Evolutionary conservation across 2,113 vertebrate species (phyloP).

Genomic region (Corythornis cristatus): DNA sequence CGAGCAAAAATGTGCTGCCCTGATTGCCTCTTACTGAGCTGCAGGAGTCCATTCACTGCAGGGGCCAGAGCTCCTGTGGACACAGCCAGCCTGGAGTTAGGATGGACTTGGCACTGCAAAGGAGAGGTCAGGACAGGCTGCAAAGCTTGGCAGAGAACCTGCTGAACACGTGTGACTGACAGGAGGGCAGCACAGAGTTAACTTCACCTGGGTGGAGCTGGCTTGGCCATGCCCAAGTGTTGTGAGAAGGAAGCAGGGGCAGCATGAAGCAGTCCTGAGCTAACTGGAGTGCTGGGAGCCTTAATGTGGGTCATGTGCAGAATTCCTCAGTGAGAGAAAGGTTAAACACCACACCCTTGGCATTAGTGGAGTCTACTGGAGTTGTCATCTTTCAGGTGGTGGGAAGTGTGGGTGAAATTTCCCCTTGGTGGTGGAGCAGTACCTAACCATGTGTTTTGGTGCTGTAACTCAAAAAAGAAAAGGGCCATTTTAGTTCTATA

Average conservation of each 20-base stretch:
- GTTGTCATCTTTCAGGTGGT: neutral
- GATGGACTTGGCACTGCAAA: neutral
- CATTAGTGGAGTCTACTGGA: neutral
- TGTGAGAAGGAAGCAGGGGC: neutral
- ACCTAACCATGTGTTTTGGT: neutral
- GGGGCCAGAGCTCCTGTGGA: neutral
- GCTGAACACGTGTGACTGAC: neutral
- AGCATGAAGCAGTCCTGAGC: neutral
- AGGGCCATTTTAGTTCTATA: neutral
- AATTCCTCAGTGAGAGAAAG: neutral
- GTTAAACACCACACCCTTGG: neutral
- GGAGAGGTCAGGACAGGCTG: neutral
- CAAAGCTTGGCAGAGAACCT: neutral
- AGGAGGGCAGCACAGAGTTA: neutral
- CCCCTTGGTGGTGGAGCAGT: neutral
- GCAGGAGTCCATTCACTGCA: neutral
- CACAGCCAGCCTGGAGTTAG: neutral
- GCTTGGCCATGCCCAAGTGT: neutral
- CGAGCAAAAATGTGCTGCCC: neutral
- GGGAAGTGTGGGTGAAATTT: neutral
- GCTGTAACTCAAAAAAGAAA: neutral
- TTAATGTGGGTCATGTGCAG: neutral
- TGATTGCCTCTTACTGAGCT: neutral
- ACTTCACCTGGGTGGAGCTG: rapidly evolving
- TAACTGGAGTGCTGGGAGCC: neutral